Percentiles rank a stretch among this genome's conserved stretches.
Evolutionary conservation across 1,140 invertebrate species (phyloP).

Genomic region (Pseudomyrmex flavicornis): DNA sequence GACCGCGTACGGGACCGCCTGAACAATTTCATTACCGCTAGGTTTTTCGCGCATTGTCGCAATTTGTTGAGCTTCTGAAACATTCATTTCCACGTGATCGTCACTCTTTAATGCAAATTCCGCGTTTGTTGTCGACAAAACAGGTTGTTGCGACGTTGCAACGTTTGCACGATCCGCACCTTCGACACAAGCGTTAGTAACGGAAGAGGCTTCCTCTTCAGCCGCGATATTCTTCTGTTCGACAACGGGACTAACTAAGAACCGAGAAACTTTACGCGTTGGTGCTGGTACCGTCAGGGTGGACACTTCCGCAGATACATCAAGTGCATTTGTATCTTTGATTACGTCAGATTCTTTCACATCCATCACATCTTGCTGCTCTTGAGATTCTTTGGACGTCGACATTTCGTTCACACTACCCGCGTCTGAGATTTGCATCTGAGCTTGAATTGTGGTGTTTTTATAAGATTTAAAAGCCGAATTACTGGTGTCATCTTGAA

Average conservation of each 20-base stretch:
- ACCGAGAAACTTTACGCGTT: constrained; percentile 90
- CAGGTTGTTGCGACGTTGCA: constrained; percentile 35
- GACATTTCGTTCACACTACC: constrained; percentile 26
- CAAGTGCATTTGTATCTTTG: constrained; percentile 54
- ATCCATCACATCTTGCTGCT: constrained; percentile 49
- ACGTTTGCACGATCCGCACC: constrained; percentile 25
- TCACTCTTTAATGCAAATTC: constrained; percentile 44
- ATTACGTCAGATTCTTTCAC: constrained; percentile 49
- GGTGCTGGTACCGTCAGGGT: constrained; percentile 79
- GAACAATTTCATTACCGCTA: constrained; percentile 41
- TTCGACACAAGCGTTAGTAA: constrained; percentile 13
- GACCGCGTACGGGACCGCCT: constrained; percentile 49
- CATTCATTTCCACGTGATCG: constrained; percentile 54
- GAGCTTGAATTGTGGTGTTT: constrained; percentile 9
- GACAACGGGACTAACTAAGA: constrained; percentile 91
- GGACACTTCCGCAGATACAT: constrained; percentile 59
- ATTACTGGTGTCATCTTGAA: constrained; percentile 58
- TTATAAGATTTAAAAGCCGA: constrained; percentile 56
- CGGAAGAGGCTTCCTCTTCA: constrained; percentile 64
- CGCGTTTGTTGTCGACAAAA: background rate
- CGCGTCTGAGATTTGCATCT: constrained; percentile 24
- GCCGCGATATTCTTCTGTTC: constrained; percentile 78
- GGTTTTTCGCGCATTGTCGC: constrained; percentile 12
- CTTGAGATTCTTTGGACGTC: constrained; percentile 46
- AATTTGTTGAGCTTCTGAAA: constrained; percentile 49